These are phyloP conservation scores for Lutraria lutraria DNA, from an alignment of 2,888 invertebrate species.

Conservation along the genomic window DNA sequence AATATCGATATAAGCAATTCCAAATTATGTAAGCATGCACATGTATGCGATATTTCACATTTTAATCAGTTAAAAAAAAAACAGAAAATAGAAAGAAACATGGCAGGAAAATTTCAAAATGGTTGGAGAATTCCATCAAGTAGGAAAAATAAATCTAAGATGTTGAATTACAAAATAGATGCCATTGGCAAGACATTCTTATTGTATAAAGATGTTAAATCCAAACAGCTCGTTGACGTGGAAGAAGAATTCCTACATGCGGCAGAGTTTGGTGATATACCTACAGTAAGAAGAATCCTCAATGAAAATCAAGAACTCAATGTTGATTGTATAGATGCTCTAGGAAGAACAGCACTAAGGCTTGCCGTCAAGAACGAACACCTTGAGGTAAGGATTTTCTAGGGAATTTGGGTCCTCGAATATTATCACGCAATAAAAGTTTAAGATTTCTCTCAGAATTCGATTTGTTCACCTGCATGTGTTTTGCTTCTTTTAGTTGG, in stretches of 20 bases:
- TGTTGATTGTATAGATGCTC: slow-evolving; percentile 83
- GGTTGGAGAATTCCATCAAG: slow-evolving; percentile 2
- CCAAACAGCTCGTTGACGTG: slow-evolving; percentile 76
- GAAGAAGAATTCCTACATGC: slow-evolving; percentile 85
- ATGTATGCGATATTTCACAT: too few relatives aligned
- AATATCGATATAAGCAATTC: too few relatives aligned
- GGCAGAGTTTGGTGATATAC: slow-evolving; percentile 84
- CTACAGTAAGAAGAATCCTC: slow-evolving; percentile 79
- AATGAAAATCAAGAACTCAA: slow-evolving; percentile 79
- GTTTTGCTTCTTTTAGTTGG: too few relatives aligned
- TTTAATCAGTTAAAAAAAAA: too few relatives aligned
- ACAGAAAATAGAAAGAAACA: background rate
- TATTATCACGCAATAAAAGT: too few relatives aligned
- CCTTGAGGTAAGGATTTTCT: slow-evolving; percentile 79
- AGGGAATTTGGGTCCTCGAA: background rate
- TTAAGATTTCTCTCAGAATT: too few relatives aligned
- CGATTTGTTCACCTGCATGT: too few relatives aligned
- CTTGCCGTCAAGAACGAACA: slow-evolving; percentile 86
- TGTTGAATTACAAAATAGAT: slow-evolving; percentile 19
- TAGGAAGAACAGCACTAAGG: slow-evolving; percentile 83
- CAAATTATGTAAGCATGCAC: too few relatives aligned
- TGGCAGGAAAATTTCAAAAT: background rate
- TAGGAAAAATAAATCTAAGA: background rate
- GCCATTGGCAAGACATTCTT: slow-evolving; percentile 49
- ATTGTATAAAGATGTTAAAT: slow-evolving; percentile 56